phyloP scores from a whole-genome alignment of 2,888 invertebrate species.

The Dasypogon diadema region DNA sequence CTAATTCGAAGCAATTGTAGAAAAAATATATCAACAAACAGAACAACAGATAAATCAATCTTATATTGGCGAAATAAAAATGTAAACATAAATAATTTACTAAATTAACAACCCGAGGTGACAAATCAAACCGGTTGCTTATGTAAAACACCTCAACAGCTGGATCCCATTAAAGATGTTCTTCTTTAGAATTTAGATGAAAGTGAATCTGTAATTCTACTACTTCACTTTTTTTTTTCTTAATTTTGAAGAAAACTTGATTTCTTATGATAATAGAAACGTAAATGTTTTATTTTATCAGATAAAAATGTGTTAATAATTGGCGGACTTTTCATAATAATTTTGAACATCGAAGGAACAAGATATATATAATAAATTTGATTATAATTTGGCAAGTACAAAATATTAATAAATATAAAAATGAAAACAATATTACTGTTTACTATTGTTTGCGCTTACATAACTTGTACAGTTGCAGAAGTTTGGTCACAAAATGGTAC shows the following conservation, averaged over 20 bases:
- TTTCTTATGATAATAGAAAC: background rate
- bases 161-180: too few species aligned
- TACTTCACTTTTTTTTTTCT: background rate
- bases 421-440: background rate
- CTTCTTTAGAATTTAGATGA: slow-evolving; percentile 22
- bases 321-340: background rate
- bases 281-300: background rate
- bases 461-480: background rate
- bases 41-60: too few species aligned
- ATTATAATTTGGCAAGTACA: background rate
- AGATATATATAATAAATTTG: background rate
- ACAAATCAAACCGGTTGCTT: too few species aligned
- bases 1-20: too few species aligned
- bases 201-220: slow-evolving; percentile 24
- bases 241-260: background rate
- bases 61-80: too few species aligned
- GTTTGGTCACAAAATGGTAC: background rate
- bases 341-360: background rate
- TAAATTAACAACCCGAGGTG: too few species aligned
- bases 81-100: too few species aligned
- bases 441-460: background rate
- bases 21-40: too few species aligned
- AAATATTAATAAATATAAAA: background rate
- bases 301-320: background rate
- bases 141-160: too few species aligned